Evolutionary conservation across 2,797 vertebrate species (phyloP), one percentile per base, ranked within the genome.

Genomic region (Xenops minutus): DNA sequence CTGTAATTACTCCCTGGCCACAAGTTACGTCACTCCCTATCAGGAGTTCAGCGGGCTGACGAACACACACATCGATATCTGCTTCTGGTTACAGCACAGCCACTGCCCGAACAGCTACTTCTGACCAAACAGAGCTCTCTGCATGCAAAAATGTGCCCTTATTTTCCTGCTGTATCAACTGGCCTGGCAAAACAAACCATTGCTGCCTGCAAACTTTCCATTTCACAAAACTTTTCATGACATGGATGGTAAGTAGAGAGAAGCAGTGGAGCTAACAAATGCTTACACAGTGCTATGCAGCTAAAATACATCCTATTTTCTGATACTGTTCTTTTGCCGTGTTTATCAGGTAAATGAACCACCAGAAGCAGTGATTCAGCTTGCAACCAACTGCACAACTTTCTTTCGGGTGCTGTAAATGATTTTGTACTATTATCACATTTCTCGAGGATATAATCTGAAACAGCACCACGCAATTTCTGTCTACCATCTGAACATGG

Each of bases 1-100:
- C 41, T 85, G 69, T 72, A 96, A 95, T 95, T 95, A 87, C 61
- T 92, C 80, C 85, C 80, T 3, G 63, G 69, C 95, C 94, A 90
- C 91, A 92, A 93, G 79, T 93, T 91, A 93, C 63, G 7, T 94
- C 93, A 91, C 34, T 81, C 73, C 30, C 68, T 78, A 88, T 93
- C 83, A 81, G 72, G 67, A 90, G 82, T 48, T 86, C 90, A 90
- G 63, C 1, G 0, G 66, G 36, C 85, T 93, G 90, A 86, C 1
- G 43, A 95, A 93, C 88, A 79, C 85, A 93, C 85, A 88, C 94
- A 73, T 73, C 0, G 32, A 12, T 95, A 93, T 81, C 89, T 94
- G 90, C 83, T 92, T 69, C 85, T 87, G 83, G 51, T 94, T 91
- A 94, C 78, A 74, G 87, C 78, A 64, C 52, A 68, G 78, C 21